phyloP scores from a whole-genome alignment of 2,888 invertebrate genomes.

The Hedya salicella region DNA sequence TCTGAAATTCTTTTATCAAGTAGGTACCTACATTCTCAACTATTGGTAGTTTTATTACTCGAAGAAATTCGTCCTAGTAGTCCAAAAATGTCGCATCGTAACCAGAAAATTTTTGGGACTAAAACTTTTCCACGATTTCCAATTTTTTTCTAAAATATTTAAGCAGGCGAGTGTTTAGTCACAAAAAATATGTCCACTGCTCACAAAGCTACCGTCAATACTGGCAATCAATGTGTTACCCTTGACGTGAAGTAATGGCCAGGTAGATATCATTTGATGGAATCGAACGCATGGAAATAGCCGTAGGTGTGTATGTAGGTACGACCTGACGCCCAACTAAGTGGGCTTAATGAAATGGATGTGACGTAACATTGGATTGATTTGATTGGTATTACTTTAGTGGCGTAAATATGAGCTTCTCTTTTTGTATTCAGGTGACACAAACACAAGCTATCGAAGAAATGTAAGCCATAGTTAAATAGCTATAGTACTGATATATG shows the following conservation, averaged over 20 bases:
- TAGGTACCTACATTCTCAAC: too few relatives aligned
- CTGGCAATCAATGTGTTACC: conserved; percentile 46
- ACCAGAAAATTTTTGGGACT: neutral
- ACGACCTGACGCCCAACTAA: conserved; percentile 16
- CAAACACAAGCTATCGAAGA: too few relatives aligned
- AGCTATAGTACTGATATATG: too few relatives aligned
- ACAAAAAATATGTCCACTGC: conserved; percentile 38
- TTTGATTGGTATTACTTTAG: conserved; percentile 8
- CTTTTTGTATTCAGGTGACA: too few relatives aligned
- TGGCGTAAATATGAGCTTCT: too few relatives aligned
- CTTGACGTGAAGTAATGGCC: conserved; percentile 53
- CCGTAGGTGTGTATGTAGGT: neutral
- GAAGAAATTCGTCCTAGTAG: too few relatives aligned
- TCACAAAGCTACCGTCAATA: conserved; percentile 33
- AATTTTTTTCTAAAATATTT: neutral
- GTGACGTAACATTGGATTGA: conserved; percentile 16
- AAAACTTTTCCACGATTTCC: neutral
- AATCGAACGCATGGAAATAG: conserved; percentile 41
- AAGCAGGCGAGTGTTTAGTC: neutral
- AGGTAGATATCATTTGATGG: conserved; percentile 43
- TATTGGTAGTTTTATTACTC: too few relatives aligned
- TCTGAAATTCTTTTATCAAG: too few relatives aligned
- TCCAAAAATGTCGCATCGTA: neutral
- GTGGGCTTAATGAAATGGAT: conserved; percentile 25
- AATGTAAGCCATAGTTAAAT: too few relatives aligned